Evolutionary conservation across 2,113 vertebrate genomes (phyloP).

Genomic region (Austrofundulus limnaeus): DNA sequence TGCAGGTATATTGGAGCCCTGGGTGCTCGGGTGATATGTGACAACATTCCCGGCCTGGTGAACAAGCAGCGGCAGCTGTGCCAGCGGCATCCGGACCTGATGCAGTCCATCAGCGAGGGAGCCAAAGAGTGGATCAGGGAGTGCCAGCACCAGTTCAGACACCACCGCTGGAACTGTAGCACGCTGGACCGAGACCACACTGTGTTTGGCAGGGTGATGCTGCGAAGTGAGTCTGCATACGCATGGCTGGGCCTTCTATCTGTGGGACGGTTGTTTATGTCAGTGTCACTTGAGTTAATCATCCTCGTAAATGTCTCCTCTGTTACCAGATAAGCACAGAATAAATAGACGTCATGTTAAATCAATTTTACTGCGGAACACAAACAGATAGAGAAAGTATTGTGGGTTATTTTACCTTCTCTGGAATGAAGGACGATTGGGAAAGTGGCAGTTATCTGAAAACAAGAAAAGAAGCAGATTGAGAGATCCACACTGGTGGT

Average conservation of each 20-base stretch:
- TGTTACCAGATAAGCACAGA: constrained; percentile 54
- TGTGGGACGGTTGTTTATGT: constrained; percentile 49
- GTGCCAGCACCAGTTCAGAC: constrained; percentile 96
- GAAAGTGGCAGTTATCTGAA: constrained; percentile 75
- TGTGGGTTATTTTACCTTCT: constrained; percentile 41
- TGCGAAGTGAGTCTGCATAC: constrained; percentile 85
- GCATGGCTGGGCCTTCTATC: constrained; percentile 26
- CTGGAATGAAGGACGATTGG: constrained; percentile 61
- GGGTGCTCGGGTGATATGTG: constrained; percentile 94
- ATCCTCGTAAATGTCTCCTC: constrained; percentile 63
- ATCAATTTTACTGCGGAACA: constrained; percentile 47
- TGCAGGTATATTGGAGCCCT: constrained; percentile 96
- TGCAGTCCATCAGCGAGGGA: constrained; percentile 94
- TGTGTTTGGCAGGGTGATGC: constrained; percentile 95
- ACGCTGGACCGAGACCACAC: constrained; percentile 97
- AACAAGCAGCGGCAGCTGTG: constrained; percentile 97
- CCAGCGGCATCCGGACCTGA: constrained; percentile 94
- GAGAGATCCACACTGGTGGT: constrained; percentile 77
- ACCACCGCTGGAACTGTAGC: constrained; percentile 99
- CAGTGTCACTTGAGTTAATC: constrained; percentile 54
- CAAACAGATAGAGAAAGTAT: constrained; percentile 50
- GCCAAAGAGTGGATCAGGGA: constrained; percentile 97
- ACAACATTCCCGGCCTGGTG: constrained; percentile 96
- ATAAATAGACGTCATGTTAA: constrained; percentile 63
- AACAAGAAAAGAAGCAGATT: constrained; percentile 80